Base-by-base conservation (phyloP, 2,113 vertebrate genomes). In the Cepphus grylle region DNA sequence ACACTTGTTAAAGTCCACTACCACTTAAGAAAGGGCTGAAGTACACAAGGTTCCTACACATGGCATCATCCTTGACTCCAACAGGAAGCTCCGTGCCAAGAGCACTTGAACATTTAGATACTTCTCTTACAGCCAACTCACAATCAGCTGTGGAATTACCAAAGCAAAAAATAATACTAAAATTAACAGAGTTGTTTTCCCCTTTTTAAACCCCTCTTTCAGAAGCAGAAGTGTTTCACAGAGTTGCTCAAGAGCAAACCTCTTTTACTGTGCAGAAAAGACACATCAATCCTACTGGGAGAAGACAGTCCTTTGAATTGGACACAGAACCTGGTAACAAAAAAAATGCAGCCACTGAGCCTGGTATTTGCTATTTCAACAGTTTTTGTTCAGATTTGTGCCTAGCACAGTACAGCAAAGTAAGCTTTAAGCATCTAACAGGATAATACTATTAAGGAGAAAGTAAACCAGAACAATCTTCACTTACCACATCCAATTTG, bases 401-500 rank as follows among this genome's bases (percentile, higher is more conserved):
- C 80, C 94, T 97, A 91, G 81, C 76, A 93, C 83, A 97, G 87
- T 92, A 94, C 79, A 94, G 77, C 74, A 95, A 97, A 81, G 49
- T 71, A 94, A 87, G 40, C 56, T 96, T 90, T 93, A 89, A 97
- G 96, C 82, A 97, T 83, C 89, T 87, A 97, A 95, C 70, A 96
- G 74, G 52, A 61, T 88, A 96, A 89, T 66, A 95, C 85, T 86
- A 93, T 90, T 93, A 94, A 95, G 95, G 15, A 96, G 73, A 94
- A 92, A 96, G 88, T 78, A 96, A 96, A 92, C 83, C 91, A 96
- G 95, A 97, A 94, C 96, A 96, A 83, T 97, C 97, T 96, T 97
- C 97, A 98, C 98, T 98, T 98, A 98, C 98, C 98, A 98, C 97
- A 97, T 98, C 96, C 98, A 98, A 97, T 95, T 98, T 90, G 95